Conservation (phyloP, 2,797 vertebrate species). For the Mallotus villosus region DNA sequence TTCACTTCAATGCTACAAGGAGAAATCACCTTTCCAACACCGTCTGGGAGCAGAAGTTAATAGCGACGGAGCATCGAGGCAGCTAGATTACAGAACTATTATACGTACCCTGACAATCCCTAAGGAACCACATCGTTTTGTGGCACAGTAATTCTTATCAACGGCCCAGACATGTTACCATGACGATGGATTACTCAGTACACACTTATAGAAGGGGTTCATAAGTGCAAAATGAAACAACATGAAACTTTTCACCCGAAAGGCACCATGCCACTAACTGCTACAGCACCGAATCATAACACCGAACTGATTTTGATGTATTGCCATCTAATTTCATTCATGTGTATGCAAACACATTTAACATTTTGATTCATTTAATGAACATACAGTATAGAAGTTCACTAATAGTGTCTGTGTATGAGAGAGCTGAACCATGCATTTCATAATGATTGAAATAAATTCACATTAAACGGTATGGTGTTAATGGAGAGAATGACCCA, state of each 20-base stretch:
- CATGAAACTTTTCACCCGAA: neutral
- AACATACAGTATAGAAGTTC: too few species aligned
- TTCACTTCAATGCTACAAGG: neutral
- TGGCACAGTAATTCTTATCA: neutral
- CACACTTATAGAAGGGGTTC: neutral
- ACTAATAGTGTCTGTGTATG: neutral
- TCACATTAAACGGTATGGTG: neutral
- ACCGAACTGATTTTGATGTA: neutral
- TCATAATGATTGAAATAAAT: neutral
- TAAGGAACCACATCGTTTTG: neutral
- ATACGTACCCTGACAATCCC: neutral
- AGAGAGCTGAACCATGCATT: neutral
- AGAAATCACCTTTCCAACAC: neutral
- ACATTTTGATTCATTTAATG: too few species aligned
- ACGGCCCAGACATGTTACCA: neutral
- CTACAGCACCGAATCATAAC: conserved; percentile 58
- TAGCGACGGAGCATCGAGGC: neutral
- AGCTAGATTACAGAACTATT: neutral
- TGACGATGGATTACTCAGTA: neutral
- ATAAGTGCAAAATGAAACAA: neutral
- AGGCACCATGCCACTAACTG: conserved; percentile 42
- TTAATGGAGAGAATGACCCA: neutral
- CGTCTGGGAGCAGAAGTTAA: neutral
- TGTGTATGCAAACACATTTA: too few species aligned
- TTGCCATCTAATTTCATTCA: too few species aligned